Conservation (phyloP, 2,797 vertebrate species). For the Decapterus maruadsi region DNA sequence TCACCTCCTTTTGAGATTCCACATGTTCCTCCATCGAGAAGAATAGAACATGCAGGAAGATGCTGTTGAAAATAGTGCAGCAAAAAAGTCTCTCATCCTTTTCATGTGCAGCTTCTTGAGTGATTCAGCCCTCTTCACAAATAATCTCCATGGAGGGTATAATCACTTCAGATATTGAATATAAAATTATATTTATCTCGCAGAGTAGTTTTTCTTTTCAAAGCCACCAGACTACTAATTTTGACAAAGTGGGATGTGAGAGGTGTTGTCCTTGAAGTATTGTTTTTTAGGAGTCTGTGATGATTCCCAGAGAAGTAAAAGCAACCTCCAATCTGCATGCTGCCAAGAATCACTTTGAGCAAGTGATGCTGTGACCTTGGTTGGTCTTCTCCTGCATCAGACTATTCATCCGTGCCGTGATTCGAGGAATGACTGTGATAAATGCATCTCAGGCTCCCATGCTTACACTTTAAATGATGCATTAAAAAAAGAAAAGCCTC, state of each 20-base stretch:
- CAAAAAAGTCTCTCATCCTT: conserved; percentile 14
- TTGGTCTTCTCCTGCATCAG: conserved; percentile 44
- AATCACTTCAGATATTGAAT: conserved; percentile 54
- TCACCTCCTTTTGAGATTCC: conserved; percentile 40
- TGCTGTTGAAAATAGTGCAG: conserved; percentile 24
- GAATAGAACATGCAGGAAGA: neutral
- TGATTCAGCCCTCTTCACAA: conserved; percentile 61
- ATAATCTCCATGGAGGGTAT: conserved; percentile 42
- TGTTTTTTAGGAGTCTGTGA: neutral
- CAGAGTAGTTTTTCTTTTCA: conserved; percentile 25
- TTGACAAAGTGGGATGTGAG: conserved; percentile 13
- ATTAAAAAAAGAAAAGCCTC: conserved; percentile 39
- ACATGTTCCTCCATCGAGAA: conserved; percentile 22
- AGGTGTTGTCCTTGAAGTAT: conserved; percentile 42
- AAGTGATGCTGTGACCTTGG: conserved; percentile 57
- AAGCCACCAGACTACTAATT: conserved; percentile 23
- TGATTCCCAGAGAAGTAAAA: conserved; percentile 20
- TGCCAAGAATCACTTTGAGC: conserved; percentile 25
- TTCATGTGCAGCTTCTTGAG: conserved; percentile 46
- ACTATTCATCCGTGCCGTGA: conserved; percentile 20
- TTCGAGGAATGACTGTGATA: conserved; percentile 39
- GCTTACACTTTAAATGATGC: conserved; percentile 39
- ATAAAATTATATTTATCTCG: conserved; percentile 42
- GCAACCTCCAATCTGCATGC: conserved; percentile 12
- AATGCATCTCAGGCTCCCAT: conserved; percentile 32